These are phyloP conservation scores for Aphidius gifuensis DNA, from an alignment of 1,140 invertebrate genomes.

Conservation along the genomic window DNA sequence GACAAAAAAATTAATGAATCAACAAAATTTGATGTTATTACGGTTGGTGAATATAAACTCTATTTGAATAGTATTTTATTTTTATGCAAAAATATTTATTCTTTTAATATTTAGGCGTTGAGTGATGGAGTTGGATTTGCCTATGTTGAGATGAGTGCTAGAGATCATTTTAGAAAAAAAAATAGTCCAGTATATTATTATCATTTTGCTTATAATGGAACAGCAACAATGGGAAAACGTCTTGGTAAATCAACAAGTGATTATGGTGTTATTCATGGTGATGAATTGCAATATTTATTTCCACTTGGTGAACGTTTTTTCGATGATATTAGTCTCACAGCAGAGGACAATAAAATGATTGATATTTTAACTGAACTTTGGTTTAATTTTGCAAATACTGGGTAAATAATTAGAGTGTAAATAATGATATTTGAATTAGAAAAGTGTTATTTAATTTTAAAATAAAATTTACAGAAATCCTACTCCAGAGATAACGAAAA, in stretches of 20 bases:
- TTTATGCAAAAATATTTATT: not conserved
- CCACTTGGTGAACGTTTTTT: slow-evolving; percentile 61
- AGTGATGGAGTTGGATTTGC: slow-evolving; percentile 61
- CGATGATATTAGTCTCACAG: slow-evolving; percentile 45
- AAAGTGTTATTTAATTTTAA: not conserved
- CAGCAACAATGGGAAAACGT: slow-evolving; percentile 62
- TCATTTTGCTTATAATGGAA: slow-evolving; percentile 61
- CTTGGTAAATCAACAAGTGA: slow-evolving; percentile 61
- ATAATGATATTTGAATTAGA: not conserved
- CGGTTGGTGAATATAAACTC: slow-evolving; percentile 50
- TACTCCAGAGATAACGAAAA: slow-evolving; percentile 44
- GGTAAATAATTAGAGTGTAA: slow-evolving; percentile 51
- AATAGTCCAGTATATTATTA: slow-evolving; percentile 62
- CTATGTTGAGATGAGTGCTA: slow-evolving; percentile 48
- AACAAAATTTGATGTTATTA: slow-evolving; percentile 52
- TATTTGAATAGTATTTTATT: not conserved
- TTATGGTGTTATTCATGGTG: slow-evolving; percentile 69
- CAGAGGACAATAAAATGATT: slow-evolving; percentile 53
- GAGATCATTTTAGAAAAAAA: slow-evolving; percentile 45
- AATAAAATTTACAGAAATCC: slow-evolving; percentile 50
- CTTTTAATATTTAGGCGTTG: slow-evolving; percentile 58
- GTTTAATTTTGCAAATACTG: slow-evolving; percentile 66
- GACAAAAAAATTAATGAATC: slow-evolving; percentile 50
- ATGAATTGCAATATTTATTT: slow-evolving; percentile 71
- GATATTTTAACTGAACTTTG: slow-evolving; percentile 62